A percentile compares a stretch with the other conserved stretches of the same genome.
phyloP scores from a whole-genome alignment of 1,140 invertebrate genomes.

The Drosophila bocki region DNA sequence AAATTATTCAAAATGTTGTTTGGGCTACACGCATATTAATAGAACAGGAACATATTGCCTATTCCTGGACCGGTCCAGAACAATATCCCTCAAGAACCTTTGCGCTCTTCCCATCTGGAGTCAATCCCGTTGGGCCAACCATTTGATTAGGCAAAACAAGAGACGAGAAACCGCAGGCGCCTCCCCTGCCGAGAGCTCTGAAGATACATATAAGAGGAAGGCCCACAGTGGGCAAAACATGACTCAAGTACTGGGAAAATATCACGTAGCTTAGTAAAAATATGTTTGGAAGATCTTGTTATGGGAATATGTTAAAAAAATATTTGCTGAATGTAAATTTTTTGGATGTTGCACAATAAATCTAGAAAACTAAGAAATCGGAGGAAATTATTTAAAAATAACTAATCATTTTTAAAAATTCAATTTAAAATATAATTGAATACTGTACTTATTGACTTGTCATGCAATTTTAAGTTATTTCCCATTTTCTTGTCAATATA shows the following conservation, averaged over 20 bases:
- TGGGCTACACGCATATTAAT: slow-evolving; percentile 61
- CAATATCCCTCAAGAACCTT: slow-evolving; percentile 37
- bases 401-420: too few relatives aligned
- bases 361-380: background rate
- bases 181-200: slow-evolving; percentile 29
- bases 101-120: slow-evolving; percentile 11
- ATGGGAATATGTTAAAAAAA: background rate
- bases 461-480: too few relatives aligned
- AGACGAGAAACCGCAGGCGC: slow-evolving; percentile 55
- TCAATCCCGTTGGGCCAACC: slow-evolving; percentile 43
- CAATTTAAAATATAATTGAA: background rate
- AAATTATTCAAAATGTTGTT: slow-evolving; percentile 75
- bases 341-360: background rate
- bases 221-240: slow-evolving; percentile 21
- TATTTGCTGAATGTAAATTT: too few relatives aligned
- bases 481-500: background rate
- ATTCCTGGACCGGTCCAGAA: slow-evolving; percentile 31
- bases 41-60: slow-evolving; percentile 55
- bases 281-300: too few relatives aligned
- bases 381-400: background rate
- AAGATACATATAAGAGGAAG: background rate
- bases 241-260: background rate
- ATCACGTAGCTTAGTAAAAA: background rate
- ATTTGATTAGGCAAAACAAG: slow-evolving; percentile 73
- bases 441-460: background rate